These are phyloP conservation scores for Molorchus minor DNA, from an alignment of 2,888 invertebrate species.

Conservation along the genomic window DNA sequence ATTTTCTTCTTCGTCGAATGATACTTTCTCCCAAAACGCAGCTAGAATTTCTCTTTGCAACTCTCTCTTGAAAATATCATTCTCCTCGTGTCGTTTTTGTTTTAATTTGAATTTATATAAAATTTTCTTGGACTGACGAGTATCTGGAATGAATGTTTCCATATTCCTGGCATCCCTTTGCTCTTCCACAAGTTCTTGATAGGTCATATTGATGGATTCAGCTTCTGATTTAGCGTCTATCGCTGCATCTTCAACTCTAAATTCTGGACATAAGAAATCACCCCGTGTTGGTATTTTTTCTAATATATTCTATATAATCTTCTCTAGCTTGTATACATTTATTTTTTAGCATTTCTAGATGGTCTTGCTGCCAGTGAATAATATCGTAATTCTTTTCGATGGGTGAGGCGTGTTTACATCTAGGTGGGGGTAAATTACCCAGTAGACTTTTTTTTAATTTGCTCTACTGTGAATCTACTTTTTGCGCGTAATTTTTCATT, in stretches of 20 bases:
- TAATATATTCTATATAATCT: slow-evolving; percentile 46
- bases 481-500: slow-evolving; percentile 43
- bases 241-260: background rate
- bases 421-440: background rate
- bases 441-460: slow-evolving; percentile 17
- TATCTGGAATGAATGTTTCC: slow-evolving; percentile 44
- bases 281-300: background rate
- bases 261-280: background rate
- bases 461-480: slow-evolving; percentile 57
- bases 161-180: slow-evolving; percentile 41
- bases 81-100: slow-evolving; percentile 60
- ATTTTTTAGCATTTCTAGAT: slow-evolving; percentile 61
- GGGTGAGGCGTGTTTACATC: slow-evolving; percentile 58
- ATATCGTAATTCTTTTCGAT: slow-evolving; percentile 64
- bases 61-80: slow-evolving; percentile 48
- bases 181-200: slow-evolving; percentile 50
- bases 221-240: background rate
- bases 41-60: slow-evolving; percentile 64
- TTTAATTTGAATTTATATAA: slow-evolving; percentile 65
- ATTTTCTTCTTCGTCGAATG: slow-evolving; percentile 65
- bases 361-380: slow-evolving; percentile 68
- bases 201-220: slow-evolving; percentile 34
- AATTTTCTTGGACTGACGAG: slow-evolving; percentile 60
- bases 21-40: slow-evolving; percentile 66
- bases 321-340: slow-evolving; percentile 52